phyloP scores from a whole-genome alignment of 92 coral and sea anemone species.

The Paramuricea clavata region DNA sequence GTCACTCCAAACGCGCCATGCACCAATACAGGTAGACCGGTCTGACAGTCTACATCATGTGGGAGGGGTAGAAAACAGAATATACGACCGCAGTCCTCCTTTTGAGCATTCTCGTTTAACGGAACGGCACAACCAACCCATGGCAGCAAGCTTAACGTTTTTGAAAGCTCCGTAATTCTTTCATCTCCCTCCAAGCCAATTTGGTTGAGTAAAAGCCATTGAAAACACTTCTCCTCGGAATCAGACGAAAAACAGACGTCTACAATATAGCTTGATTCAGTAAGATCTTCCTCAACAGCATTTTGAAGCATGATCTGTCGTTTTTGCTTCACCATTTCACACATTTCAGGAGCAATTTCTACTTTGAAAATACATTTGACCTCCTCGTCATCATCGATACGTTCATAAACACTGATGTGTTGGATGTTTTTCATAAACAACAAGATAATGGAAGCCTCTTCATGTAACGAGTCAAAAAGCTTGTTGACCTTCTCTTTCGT shows the following conservation, averaged over 20 bases:
- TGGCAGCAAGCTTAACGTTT: conserved; percentile 76
- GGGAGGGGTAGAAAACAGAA: conserved; percentile 93
- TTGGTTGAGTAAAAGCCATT: conserved; percentile 75
- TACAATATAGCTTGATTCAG: not conserved
- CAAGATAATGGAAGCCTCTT: conserved; percentile 83
- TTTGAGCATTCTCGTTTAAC: conserved; percentile 53
- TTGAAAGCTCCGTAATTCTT: conserved; percentile 74
- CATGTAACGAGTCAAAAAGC: conserved; percentile 68
- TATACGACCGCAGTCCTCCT: conserved; percentile 76
- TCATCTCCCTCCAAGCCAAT: conserved; percentile 71
- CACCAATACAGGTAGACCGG: conserved; percentile 87
- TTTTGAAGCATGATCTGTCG: conserved; percentile 55
- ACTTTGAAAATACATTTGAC: conserved; percentile 63
- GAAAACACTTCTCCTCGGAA: conserved; percentile 49
- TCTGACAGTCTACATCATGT: conserved; percentile 86
- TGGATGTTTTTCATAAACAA: conserved; percentile 86
- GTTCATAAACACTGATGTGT: conserved; percentile 77
- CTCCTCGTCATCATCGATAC: conserved; percentile 24
- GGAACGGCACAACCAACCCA: conserved; percentile 96
- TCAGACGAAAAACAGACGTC: conserved; percentile 59
- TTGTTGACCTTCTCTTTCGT: conserved; percentile 61
- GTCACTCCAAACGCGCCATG: conserved; percentile 97
- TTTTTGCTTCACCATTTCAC: conserved; percentile 42
- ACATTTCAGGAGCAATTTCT: conserved; percentile 52
- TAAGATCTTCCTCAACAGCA: conserved; percentile 35